A percentile compares a stretch with the other conserved stretches of the same genome.
Conservation (phyloP, 2,113 vertebrate genomes). For the Sinocyclocheilus anophthalmus region DNA sequence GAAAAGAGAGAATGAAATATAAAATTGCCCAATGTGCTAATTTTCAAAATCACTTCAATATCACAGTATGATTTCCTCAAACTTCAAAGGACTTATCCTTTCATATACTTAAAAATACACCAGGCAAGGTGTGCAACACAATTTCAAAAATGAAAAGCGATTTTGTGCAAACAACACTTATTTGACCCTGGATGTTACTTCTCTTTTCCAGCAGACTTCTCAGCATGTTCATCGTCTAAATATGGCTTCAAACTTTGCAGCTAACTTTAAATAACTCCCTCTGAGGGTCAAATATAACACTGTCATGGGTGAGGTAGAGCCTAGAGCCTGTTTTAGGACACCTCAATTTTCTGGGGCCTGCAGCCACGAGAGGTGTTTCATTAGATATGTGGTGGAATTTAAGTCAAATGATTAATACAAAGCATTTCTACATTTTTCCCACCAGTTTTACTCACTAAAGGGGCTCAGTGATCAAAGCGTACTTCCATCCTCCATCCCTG, state of each 20-base stretch:
- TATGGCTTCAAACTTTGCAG: slow-evolving; percentile 22
- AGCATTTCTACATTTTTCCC: slow-evolving; percentile 39
- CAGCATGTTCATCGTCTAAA: slow-evolving; percentile 1
- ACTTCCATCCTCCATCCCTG: slow-evolving; percentile 2
- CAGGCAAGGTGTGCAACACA: background rate
- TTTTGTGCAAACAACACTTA: background rate
- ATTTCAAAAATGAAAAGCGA: background rate
- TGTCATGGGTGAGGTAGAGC: slow-evolving; percentile 43
- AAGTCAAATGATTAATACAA: slow-evolving; percentile 39
- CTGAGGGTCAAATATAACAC: slow-evolving; percentile 29
- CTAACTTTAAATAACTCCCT: slow-evolving; percentile 41
- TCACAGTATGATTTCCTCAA: background rate
- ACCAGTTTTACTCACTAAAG: background rate
- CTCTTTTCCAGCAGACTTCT: slow-evolving; percentile 24
- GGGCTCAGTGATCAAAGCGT: slow-evolving; percentile 23
- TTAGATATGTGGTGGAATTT: slow-evolving; percentile 42
- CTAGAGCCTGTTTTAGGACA: slow-evolving; percentile 35
- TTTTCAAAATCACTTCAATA: background rate
- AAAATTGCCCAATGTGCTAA: background rate
- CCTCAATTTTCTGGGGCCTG: slow-evolving; percentile 48
- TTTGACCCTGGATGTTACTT: slow-evolving; percentile 21
- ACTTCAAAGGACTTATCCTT: background rate
- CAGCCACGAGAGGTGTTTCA: slow-evolving; percentile 45
- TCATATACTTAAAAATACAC: background rate
- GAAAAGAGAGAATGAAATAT: background rate